These are phyloP conservation scores for Ptiloglossa arizonensis DNA, from an alignment of 1,140 invertebrate species.

Conservation along the genomic window DNA sequence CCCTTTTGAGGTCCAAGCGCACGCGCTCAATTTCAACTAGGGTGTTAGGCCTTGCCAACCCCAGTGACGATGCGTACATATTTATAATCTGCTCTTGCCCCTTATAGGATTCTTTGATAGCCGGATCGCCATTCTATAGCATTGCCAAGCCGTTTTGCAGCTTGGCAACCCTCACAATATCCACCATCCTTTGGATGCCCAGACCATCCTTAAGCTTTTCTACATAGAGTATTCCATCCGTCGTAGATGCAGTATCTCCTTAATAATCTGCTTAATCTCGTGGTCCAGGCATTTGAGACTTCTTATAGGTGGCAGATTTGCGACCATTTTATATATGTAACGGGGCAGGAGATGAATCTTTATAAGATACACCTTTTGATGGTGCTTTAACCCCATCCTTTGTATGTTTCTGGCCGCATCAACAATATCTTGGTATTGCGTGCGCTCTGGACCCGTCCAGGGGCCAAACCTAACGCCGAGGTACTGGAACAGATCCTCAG, in stretches of 20 bases:
- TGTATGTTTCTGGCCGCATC: neutral
- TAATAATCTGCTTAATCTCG: neutral
- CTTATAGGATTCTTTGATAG: neutral
- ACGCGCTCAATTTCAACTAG: neutral
- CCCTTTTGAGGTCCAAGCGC: neutral
- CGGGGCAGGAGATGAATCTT: neutral
- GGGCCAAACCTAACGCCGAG: too few species aligned
- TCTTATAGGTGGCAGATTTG: neutral
- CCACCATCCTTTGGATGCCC: too few species aligned
- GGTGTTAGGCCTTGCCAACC: neutral
- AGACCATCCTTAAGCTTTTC: too few species aligned
- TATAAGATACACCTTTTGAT: neutral
- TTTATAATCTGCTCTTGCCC: too few species aligned
- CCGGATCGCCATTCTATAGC: neutral
- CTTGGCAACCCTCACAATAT: too few species aligned
- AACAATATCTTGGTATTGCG: accelerated
- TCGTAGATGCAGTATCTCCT: neutral
- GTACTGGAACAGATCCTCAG: neutral
- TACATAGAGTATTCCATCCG: neutral
- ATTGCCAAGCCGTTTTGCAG: too few species aligned
- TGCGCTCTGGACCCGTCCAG: neutral
- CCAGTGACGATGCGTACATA: neutral
- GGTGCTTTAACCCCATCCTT: neutral
- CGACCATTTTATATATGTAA: neutral
- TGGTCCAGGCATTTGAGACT: neutral